Percentiles rank a stretch among this genome's conserved stretches.
Conservation (phyloP, 2,113 vertebrate species). For the Gobiocypris rarus region DNA sequence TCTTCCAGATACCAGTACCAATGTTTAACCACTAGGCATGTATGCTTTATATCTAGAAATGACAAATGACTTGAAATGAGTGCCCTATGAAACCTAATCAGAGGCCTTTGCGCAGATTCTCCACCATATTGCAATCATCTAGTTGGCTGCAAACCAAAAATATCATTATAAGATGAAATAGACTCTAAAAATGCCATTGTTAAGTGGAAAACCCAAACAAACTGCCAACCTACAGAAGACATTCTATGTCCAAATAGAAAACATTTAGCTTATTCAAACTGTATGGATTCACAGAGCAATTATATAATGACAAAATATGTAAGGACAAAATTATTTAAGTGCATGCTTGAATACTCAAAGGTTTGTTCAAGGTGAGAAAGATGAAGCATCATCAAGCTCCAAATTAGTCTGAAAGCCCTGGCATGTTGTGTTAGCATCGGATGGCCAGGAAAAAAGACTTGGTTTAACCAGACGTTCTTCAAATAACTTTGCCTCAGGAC, state of each 20-base stretch:
- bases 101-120: background rate
- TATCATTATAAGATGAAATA: background rate
- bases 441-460: background rate
- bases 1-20: background rate
- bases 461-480: conserved; percentile 29
- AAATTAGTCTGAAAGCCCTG: background rate
- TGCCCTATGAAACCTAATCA: background rate
- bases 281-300: background rate
- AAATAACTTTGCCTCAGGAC: conserved; percentile 22
- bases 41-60: background rate
- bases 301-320: background rate
- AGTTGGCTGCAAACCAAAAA: background rate
- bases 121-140: background rate
- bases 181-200: background rate
- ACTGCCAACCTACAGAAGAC: background rate
- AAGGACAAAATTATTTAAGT: background rate
- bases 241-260: background rate
- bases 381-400: background rate
- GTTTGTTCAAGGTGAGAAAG: background rate
- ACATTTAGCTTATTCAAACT: background rate
- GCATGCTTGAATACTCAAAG: background rate
- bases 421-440: background rate
- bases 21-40: background rate
- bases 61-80: too few relatives aligned
- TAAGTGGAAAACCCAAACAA: background rate